Base-by-base conservation (phyloP, 2,797 vertebrate species). In the Poecilia picta region DNA sequence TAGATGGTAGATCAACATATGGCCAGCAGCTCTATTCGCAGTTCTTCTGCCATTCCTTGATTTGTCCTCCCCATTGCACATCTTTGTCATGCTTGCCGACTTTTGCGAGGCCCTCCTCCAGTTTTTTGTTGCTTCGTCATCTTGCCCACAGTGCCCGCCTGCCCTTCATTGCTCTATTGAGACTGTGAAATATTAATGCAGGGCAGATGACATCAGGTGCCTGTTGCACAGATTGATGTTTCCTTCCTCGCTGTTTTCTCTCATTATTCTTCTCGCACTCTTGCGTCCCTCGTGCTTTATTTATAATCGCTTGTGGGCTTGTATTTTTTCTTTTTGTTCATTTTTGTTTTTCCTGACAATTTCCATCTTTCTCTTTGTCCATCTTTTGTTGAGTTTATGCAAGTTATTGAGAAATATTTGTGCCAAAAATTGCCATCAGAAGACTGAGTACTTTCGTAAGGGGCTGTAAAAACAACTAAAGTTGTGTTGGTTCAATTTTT, bases 101-200 rank as follows among this genome's bases (percentile, higher is more conserved):
- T 86, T 84, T 71, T 81, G 51, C 13, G 51, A 78, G 87, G 45
- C 75, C 75, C 73, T 57, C 25, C 75, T 59, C 46, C 45, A 43
- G 3, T 57, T 11, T 81, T 79, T 72, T 80, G 33, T 84, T 66
- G 81, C 82, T 74, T 72, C 41, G 71, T 75, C 74, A 36, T 64
- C 82, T 49, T 66, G 53, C 59, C 78, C n/a, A 7, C 70, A 70
- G 53, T 25, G 0, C 47, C 36, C 23, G 33, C 12, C 5, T 12
- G 13, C 31, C 31, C 64, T 33, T 59, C 74, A 43, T 66, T 23
- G 4, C 46, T 76, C 84, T 73, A 82, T 90, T 76, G 64, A 43
- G 51, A 64, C 74, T 70, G 76, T 92, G 91, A 93, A 94, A 94
- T 94, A 93, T 95, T 94, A 90, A 94, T 94, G 87, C 81, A 62